Percentiles rank a stretch among this genome's conserved stretches.
These are phyloP conservation scores for Glareola pratincola DNA, from an alignment of 2,113 vertebrate species.

Conservation along the genomic window DNA sequence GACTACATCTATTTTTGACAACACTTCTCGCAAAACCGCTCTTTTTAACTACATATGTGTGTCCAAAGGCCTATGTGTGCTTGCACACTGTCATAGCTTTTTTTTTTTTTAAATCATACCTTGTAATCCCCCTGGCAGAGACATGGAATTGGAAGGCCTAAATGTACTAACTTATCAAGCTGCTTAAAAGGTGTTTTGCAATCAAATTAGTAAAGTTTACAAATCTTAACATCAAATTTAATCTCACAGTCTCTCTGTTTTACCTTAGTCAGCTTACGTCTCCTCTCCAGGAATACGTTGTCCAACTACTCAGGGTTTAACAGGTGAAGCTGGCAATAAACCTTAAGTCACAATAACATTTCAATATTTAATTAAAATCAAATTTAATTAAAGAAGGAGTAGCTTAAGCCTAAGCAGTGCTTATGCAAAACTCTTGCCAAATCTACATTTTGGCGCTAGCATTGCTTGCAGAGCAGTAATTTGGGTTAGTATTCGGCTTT, in stretches of 20 bases:
- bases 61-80: background rate
- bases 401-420: background rate
- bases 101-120: background rate
- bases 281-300: slow-evolving; percentile 35
- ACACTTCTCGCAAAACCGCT: background rate
- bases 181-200: background rate
- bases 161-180: background rate
- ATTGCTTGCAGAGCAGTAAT: background rate
- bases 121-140: background rate
- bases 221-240: slow-evolving; percentile 1
- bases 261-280: slow-evolving; percentile 32
- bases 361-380: slow-evolving; percentile 15
- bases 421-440: background rate
- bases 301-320: slow-evolving; percentile 44
- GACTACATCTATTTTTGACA: background rate
- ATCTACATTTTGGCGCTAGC: background rate
- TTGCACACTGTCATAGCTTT: background rate
- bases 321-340: slow-evolving; percentile 36
- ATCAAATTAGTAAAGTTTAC: background rate
- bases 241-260: slow-evolving; percentile 1
- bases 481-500: background rate
- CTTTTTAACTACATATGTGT: background rate
- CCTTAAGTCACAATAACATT: slow-evolving; percentile 50
- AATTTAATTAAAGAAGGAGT: background rate
- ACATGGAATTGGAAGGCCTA: background rate